A percentile compares a stretch with the other conserved stretches of the same genome.
phyloP scores from a whole-genome alignment of 2,113 vertebrate genomes.

The Zosterops hypoxanthus region DNA sequence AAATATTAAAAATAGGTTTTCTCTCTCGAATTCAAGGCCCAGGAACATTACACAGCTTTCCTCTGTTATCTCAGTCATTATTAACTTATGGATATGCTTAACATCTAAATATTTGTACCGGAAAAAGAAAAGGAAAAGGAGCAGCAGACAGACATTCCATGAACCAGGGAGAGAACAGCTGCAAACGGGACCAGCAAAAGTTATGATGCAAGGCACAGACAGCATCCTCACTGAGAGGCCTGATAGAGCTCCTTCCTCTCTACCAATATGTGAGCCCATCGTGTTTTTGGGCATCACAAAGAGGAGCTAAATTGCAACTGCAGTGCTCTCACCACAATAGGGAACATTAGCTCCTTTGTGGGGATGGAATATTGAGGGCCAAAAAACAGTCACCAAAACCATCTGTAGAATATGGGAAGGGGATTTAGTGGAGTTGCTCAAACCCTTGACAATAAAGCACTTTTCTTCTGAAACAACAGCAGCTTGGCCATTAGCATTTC shows the following conservation, averaged over 20 bases:
- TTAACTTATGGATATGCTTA: not conserved
- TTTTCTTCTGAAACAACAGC: not conserved
- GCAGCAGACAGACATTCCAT: not conserved
- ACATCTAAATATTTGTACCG: not conserved
- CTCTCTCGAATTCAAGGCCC: not conserved
- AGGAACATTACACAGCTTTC: not conserved
- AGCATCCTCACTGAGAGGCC: not conserved
- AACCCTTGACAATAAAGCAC: not conserved
- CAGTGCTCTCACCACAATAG: not conserved
- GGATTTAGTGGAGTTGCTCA: not conserved
- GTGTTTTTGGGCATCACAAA: not conserved
- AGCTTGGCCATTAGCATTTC: not conserved
- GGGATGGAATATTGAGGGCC: not conserved
- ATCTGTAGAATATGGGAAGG: not conserved
- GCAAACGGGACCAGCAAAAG: not conserved
- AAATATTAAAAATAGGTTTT: not conserved
- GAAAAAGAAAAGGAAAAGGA: not conserved
- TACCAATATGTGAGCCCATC: fast-evolving
- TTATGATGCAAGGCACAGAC: not conserved
- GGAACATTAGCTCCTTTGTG: not conserved
- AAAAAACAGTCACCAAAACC: not conserved
- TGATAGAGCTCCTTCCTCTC: not conserved
- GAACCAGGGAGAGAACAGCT: not conserved
- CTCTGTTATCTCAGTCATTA: not conserved
- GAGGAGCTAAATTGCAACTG: not conserved